Base-by-base conservation (phyloP, 1,140 invertebrate genomes). In the Drosophila bipectinata region DNA sequence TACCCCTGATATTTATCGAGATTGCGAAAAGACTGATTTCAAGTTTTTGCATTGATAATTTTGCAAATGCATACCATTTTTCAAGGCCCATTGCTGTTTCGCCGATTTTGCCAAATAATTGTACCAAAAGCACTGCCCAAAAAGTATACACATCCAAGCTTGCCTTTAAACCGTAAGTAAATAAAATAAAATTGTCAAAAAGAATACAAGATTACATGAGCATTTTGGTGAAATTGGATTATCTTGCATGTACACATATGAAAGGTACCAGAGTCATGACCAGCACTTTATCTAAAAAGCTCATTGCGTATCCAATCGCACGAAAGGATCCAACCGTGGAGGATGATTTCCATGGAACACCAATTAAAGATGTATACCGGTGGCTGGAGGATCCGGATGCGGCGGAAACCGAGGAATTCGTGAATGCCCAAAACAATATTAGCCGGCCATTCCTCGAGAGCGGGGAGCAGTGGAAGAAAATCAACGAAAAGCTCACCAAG, bases 311-410 rank as follows among this genome's bases (percentile, higher is more conserved):
- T 93, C 98, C 98, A 2, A 92, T 93, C 61, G 95, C 94, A 48
- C 92, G 95, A 59, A 94, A 97, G 74, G 97, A 98, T 92, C 96
- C 97, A 68, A 93, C 93, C 53, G 93, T 96, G 48, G 92, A 95
- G 32, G 98, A 99, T 71, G 94, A 95, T 83, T 97, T 96, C 92
- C 96, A 97, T 93, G 97, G 97, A 39, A 93, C 93, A 39, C 94
- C 97, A 94, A 94, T 99, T 63, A 62, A 92, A 72, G 98, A 99
- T 93, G 97, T 98, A 0, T 99, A 99, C 92, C 95, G 98, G 48
- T 99, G 98, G 98, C 92, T 99, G 21, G 99, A 99, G 93, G 96
- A 99, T 93, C 98, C 98, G 1, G 97, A 99, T 91, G 94, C 96
- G 0, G 94, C 96, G 71, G 98, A 99, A 92, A 99, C 98, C 0